These are phyloP conservation scores for Sakesphorus luctuosus DNA, from an alignment of 2,113 vertebrate species.

Conservation along the genomic window DNA sequence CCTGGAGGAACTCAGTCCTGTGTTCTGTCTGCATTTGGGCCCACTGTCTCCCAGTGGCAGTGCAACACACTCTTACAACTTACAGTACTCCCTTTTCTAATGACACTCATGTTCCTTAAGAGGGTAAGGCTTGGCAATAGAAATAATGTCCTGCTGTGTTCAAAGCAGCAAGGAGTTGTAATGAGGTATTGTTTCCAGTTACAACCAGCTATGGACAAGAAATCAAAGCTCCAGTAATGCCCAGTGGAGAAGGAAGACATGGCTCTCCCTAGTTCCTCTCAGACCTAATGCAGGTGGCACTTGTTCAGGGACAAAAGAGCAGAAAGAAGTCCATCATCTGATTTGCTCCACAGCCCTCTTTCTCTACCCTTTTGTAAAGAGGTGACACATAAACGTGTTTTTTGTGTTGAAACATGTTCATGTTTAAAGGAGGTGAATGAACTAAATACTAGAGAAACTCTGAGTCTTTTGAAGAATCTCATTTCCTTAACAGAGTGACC, in stretches of 20 bases:
- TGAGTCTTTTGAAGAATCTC: not conserved
- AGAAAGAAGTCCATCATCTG: not conserved
- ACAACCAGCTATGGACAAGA: not conserved
- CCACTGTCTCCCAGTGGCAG: not conserved
- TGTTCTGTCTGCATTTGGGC: not conserved
- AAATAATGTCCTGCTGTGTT: not conserved
- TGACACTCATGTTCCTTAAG: not conserved
- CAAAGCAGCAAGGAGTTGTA: not conserved
- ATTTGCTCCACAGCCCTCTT: not conserved
- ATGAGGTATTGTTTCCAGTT: not conserved
- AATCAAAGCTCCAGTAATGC: not conserved
- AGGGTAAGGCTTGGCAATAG: not conserved
- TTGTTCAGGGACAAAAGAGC: not conserved
- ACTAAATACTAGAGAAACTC: not conserved
- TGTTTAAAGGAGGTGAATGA: rapidly evolving
- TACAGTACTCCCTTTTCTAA: not conserved
- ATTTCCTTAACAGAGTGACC: not conserved
- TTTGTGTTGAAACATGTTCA: not conserved
- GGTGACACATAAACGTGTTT: not conserved
- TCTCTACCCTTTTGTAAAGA: not conserved
- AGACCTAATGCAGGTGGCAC: not conserved
- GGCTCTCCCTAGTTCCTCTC: not conserved
- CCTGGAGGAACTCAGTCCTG: not conserved
- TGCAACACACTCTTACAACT: not conserved
- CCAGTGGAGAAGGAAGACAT: not conserved